Evolutionary conservation across 2,797 vertebrate species (phyloP), one percentile per base, ranked within the genome.

Genomic region (Eremophila alpestris): DNA sequence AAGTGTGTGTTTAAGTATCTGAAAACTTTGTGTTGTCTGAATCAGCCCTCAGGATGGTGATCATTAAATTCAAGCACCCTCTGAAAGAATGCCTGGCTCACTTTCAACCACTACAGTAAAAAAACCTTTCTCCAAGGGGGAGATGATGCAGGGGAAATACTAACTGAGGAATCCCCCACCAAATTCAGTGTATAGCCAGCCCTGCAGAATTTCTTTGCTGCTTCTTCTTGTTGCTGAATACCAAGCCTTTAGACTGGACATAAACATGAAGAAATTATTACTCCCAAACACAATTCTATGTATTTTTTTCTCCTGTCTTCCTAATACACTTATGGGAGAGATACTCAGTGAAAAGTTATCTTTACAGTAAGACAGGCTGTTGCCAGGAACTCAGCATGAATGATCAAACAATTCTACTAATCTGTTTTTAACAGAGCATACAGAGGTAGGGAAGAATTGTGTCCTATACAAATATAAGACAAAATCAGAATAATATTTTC

Each of bases 401-500:
- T 0, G 1, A 30, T 74, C 40, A 90, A 79, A 84, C 36, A 76
- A 9, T 93, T 70, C 76, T 55, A 79, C 26, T 87, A 27, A 79
- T 84, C 59, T 49, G 41, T 60, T 74, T 94, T 87, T 63, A 70
- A 82, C 24, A 30, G 8, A 65, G 20, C 13, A 1, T 67, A 56
- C 32, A 10, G 26, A 83, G 40, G 38, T 74, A 86, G 86, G 79
- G 65, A 83, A 69, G 54, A 62, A 58, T 63, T 30, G 17, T 69
- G n/a, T 68, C 40, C 64, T 75, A 78, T 26, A 59, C 54, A 83
- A 85, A 87, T 76, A 60, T 10, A 77, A 69, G 27, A 52, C 73
- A 83, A 89, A 82, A 78, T 55, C n/a, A 71, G 55, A 75, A 65
- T 82, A 78, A 49, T 62, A 64, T 68, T 94, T 93, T 91, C 65